phyloP scores from a whole-genome alignment of 92 coral and sea anemone genomes.

The Umimayanthus kanabou region DNA sequence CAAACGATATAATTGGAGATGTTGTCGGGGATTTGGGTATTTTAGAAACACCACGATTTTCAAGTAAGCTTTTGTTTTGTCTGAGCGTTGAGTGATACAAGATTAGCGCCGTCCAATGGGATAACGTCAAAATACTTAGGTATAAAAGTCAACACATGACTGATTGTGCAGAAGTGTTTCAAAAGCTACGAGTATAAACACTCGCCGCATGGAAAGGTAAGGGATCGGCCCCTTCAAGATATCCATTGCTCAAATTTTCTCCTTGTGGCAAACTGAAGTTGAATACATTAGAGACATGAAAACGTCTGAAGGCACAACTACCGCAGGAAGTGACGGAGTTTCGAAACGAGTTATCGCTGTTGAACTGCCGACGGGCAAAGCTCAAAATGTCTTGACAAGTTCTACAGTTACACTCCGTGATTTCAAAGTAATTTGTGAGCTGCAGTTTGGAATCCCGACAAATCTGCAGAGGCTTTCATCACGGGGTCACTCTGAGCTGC shows the following conservation, averaged over 20 bases:
- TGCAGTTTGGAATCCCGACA: constrained; percentile 71
- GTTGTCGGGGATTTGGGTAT: not conserved
- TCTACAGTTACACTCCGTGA: constrained; percentile 55
- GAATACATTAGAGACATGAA: not conserved
- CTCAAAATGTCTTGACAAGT: constrained; percentile 47
- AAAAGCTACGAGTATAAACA: constrained; percentile 2
- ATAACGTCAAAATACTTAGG: constrained; percentile 19
- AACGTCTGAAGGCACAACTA: not conserved
- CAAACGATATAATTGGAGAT: constrained; percentile 12
- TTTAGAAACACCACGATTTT: not conserved
- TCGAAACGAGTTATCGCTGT: constrained; percentile 33
- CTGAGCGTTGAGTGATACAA: constrained; percentile 22
- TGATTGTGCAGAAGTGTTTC: not conserved
- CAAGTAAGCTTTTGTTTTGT: not conserved
- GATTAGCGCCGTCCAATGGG: constrained; percentile 26
- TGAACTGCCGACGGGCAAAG: constrained; percentile 63
- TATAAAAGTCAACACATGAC: constrained; percentile 31
- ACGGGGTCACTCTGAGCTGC: constrained; percentile 59
- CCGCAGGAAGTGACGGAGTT: too few relatives aligned
- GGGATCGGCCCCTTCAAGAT: constrained; percentile 10
- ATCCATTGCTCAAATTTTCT: not conserved
- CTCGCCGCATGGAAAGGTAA: not conserved
- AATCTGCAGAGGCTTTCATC: constrained; percentile 58
- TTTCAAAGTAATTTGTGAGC: constrained; percentile 67
- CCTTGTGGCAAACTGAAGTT: not conserved